Evolutionary conservation across 1,140 invertebrate species (phyloP).

Genomic region (Heliconius melpomene): DNA sequence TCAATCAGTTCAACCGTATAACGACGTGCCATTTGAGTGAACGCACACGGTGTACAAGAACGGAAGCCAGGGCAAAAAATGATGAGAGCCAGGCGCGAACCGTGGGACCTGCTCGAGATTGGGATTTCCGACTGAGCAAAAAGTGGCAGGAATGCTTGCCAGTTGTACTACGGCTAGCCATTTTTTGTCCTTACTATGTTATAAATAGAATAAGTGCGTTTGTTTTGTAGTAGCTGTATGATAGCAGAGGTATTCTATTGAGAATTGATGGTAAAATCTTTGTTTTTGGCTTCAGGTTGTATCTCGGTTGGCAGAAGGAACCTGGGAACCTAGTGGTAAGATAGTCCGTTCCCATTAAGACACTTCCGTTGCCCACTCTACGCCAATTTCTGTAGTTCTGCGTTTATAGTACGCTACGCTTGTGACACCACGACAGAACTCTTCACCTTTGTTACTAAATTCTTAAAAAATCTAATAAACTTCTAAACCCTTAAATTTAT

Average conservation of each 20-base stretch:
- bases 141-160: constrained; percentile 24
- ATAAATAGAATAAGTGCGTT: constrained; percentile 4
- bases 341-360: too few relatives aligned
- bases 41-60: constrained; percentile 32
- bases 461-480: too few relatives aligned
- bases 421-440: too few relatives aligned
- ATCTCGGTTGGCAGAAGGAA: too few relatives aligned
- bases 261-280: neutral
- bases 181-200: constrained; percentile 16
- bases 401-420: too few relatives aligned
- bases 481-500: neutral
- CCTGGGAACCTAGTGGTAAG: too few relatives aligned
- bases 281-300: too few relatives aligned
- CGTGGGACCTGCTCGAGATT: constrained; percentile 35
- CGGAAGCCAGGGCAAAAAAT: constrained; percentile 44
- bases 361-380: too few relatives aligned
- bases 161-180: constrained; percentile 5
- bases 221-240: neutral
- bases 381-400: too few relatives aligned
- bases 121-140: constrained; percentile 38
- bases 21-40: constrained; percentile 31
- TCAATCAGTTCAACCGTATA: neutral
- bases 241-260: neutral
- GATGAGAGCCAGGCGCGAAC: constrained; percentile 41
- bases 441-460: too few relatives aligned